phyloP scores from a whole-genome alignment of 2,888 invertebrate species.

The Oscheius sp. region DNA sequence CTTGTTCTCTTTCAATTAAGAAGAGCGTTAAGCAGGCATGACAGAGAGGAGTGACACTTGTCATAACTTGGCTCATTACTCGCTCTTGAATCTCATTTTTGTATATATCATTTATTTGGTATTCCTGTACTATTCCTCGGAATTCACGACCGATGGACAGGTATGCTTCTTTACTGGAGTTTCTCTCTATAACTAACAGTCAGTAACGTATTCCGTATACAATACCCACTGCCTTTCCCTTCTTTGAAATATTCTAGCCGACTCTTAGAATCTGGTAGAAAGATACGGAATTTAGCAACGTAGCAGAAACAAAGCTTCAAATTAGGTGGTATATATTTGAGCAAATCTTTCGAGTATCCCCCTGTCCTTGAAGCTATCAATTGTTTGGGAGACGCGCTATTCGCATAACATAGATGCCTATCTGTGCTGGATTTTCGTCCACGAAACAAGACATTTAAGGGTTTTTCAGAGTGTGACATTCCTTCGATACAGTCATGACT shows the following conservation, averaged over 20 bases:
- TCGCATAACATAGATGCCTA: no score
- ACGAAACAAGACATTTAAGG: background rate
- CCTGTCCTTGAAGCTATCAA: no score
- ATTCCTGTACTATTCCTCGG: background rate
- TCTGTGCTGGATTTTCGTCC: no score
- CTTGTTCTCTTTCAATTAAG: background rate
- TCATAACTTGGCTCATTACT: slow-evolving; percentile 1
- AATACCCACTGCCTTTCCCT: no score
- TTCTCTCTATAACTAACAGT: no score
- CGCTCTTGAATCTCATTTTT: slow-evolving; percentile 16
- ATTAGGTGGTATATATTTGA: no score
- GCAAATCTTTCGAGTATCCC: no score
- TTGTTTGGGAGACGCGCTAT: no score
- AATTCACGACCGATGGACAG: background rate
- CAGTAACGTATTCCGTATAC: no score
- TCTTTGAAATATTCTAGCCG: background rate
- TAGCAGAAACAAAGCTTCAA: background rate
- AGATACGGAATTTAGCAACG: background rate
- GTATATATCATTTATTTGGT: slow-evolving; percentile 22
- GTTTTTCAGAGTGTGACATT: slow-evolving; percentile 9
- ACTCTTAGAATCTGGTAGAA: background rate
- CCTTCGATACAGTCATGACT: slow-evolving; percentile 18
- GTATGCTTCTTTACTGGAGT: background rate
- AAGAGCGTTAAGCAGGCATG: background rate
- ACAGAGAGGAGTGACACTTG: background rate